Conservation (phyloP, 2,888 invertebrate species). For the Tortrix viridana region DNA sequence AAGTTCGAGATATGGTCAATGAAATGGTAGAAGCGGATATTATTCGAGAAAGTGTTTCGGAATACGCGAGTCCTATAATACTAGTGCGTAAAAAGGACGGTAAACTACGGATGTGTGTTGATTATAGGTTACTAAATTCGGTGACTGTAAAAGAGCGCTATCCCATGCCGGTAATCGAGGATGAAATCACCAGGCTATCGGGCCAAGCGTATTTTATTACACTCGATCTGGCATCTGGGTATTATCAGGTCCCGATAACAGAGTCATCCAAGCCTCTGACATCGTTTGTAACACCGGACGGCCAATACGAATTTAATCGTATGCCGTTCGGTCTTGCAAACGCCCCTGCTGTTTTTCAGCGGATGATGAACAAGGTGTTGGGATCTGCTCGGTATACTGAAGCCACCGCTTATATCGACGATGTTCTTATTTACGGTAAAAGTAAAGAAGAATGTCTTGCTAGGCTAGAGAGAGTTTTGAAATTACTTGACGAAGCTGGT, state of each 20-base stretch:
- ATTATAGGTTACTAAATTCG: slow-evolving; percentile 24
- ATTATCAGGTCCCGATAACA: too few relatives aligned
- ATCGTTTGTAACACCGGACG: too few relatives aligned
- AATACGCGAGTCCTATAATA: slow-evolving; percentile 36
- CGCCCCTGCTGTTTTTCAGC: too few relatives aligned
- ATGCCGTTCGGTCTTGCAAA: too few relatives aligned
- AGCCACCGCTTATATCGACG: too few relatives aligned
- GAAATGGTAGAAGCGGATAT: background rate
- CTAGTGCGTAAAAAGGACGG: too few relatives aligned
- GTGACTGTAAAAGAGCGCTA: slow-evolving; percentile 41
- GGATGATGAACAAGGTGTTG: too few relatives aligned
- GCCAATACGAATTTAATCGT: too few relatives aligned
- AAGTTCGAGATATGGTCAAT: slow-evolving; percentile 17
- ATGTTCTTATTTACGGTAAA: slow-evolving; percentile 42
- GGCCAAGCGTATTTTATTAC: slow-evolving; percentile 41
- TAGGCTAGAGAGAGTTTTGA: slow-evolving; percentile 32
- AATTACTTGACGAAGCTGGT: slow-evolving; percentile 40
- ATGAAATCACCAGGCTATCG: slow-evolving; percentile 39
- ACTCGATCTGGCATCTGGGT: too few relatives aligned
- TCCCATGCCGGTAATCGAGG: slow-evolving; percentile 42
- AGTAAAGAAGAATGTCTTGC: slow-evolving; percentile 6
- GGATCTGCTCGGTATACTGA: too few relatives aligned
- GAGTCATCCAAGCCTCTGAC: too few relatives aligned
- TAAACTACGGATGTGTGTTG: slow-evolving; percentile 31
- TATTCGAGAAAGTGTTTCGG: background rate